Conservation (phyloP, 2,888 invertebrate species). For the Coremacera marginata region DNA sequence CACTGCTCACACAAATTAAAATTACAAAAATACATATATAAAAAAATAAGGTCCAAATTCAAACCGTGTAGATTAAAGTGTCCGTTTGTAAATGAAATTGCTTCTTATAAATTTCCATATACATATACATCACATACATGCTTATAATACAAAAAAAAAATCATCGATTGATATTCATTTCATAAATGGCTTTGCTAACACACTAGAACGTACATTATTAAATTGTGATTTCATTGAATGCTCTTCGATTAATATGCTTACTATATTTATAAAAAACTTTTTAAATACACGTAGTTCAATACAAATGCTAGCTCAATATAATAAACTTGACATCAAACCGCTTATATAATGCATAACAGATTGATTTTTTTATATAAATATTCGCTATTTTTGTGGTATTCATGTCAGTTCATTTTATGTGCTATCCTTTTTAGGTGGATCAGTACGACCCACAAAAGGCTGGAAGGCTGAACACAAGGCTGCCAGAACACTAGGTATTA, state of each 20-base stretch:
- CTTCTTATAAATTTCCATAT: too few species aligned
- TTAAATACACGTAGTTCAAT: too few species aligned
- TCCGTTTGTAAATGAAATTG: too few species aligned
- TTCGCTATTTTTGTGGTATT: not conserved
- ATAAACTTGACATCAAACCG: constrained; percentile 33
- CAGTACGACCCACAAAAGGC: constrained; percentile 81
- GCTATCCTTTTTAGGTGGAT: constrained; percentile 65
- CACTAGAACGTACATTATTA: not conserved
- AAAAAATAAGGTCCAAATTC: too few species aligned
- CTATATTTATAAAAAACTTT: too few species aligned
- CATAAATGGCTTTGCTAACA: not conserved
- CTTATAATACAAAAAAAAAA: not conserved
- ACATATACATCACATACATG: too few species aligned
- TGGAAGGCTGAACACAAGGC: constrained; percentile 93
- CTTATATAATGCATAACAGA: not conserved
- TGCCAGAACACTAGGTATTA: constrained; percentile 94
- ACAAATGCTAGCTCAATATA: too few species aligned
- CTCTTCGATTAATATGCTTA: not conserved
- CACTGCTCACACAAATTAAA: too few species aligned
- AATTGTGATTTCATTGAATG: not conserved
- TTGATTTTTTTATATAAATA: not conserved
- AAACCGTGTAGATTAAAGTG: too few species aligned
- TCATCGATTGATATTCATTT: not conserved
- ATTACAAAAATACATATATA: too few species aligned
- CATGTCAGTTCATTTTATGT: constrained; percentile 41